Evolutionary conservation across 2,888 invertebrate species (phyloP).

Genomic region (Yponomeuta malinellus): DNA sequence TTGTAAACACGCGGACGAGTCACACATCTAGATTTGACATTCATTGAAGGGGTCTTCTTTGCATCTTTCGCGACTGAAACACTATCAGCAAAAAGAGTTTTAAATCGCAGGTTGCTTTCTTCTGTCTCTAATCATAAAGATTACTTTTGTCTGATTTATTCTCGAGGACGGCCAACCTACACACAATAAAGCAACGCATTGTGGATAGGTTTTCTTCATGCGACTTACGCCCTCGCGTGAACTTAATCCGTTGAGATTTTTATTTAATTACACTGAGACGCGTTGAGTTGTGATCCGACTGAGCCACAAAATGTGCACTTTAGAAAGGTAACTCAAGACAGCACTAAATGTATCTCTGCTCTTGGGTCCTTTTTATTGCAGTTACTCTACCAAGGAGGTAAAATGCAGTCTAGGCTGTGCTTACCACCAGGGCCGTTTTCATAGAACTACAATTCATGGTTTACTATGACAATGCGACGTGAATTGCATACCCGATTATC

Average conservation of each 20-base stretch:
- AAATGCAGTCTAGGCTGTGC: too few relatives aligned
- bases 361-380: too few relatives aligned
- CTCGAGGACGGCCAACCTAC: neutral
- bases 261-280: conserved; percentile 44
- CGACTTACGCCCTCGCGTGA: conserved; percentile 27
- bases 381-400: too few relatives aligned
- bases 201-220: neutral
- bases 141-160: neutral
- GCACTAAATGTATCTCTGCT: too few relatives aligned
- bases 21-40: neutral
- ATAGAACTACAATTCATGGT: too few relatives aligned
- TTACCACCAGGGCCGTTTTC: too few relatives aligned
- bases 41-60: neutral
- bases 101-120: neutral
- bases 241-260: conserved; percentile 48
- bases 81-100: neutral
- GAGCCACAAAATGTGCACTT: conserved; percentile 26
- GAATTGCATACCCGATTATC: too few relatives aligned
- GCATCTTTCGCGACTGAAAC: neutral
- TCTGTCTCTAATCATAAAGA: neutral
- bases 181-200: neutral
- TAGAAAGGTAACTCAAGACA: neutral
- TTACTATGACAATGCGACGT: too few relatives aligned
- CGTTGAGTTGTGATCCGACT: conserved; percentile 14
- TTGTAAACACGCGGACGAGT: neutral